phyloP scores from a whole-genome alignment of 2,113 vertebrate genomes.

The Albula goreensis region DNA sequence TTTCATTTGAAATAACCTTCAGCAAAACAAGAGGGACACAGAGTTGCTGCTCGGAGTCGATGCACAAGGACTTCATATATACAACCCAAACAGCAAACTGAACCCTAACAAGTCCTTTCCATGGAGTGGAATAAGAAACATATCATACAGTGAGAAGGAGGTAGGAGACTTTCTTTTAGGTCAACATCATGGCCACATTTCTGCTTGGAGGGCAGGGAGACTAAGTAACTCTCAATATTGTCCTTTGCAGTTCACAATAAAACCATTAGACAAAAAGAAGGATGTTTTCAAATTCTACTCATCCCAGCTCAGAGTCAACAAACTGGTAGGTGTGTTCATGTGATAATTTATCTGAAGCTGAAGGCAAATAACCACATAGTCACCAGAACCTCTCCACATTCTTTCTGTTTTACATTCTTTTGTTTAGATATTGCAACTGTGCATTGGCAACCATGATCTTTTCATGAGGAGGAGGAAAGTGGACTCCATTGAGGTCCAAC shows the following conservation, averaged over 20 bases:
- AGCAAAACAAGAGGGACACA: slow-evolving; percentile 88
- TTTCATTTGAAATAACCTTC: slow-evolving; percentile 1
- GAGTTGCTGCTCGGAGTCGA: slow-evolving; percentile 85
- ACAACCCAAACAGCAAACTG: slow-evolving; percentile 84
- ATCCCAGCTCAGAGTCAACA: slow-evolving; percentile 86
- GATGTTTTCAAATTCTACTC: slow-evolving; percentile 94
- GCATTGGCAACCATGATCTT: slow-evolving; percentile 86
- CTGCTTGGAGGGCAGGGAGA: neutral
- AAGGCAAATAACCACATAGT: neutral
- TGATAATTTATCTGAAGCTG: neutral
- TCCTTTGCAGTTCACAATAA: slow-evolving; percentile 80
- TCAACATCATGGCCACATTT: neutral
- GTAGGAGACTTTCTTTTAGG: slow-evolving; percentile 55
- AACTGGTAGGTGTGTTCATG: slow-evolving; percentile 73
- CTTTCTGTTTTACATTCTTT: neutral
- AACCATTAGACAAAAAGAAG: slow-evolving; percentile 88
- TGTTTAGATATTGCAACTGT: slow-evolving; percentile 82
- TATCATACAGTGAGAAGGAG: slow-evolving; percentile 89
- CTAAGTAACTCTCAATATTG: slow-evolving; percentile 8
- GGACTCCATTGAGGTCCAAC: slow-evolving; percentile 87
- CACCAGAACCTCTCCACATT: neutral
- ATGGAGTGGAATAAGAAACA: slow-evolving; percentile 86
- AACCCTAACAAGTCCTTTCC: slow-evolving; percentile 86
- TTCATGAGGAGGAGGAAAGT: slow-evolving; percentile 91
- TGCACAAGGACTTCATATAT: slow-evolving; percentile 87